Evolutionary conservation across 2,113 vertebrate genomes (phyloP).

Genomic region (Pygathrix nemaeus): DNA sequence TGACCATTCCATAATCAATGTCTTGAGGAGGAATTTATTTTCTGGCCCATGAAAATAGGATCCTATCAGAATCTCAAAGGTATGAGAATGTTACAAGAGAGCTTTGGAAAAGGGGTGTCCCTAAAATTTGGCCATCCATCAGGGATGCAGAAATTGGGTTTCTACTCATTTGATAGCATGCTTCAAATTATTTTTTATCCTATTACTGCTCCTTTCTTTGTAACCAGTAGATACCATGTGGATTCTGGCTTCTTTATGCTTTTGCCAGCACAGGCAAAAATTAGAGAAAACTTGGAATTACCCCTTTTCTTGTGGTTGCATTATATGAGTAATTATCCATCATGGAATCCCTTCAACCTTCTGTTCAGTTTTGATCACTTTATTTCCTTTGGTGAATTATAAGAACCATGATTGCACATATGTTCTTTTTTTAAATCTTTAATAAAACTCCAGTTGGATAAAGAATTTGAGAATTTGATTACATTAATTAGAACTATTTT

Average conservation of each 20-base stretch:
- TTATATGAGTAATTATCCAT: not conserved
- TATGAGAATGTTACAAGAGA: not conserved
- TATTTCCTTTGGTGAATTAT: constrained; percentile 16
- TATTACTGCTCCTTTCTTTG: not conserved
- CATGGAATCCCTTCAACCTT: not conserved
- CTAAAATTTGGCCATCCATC: not conserved
- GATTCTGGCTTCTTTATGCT: not conserved
- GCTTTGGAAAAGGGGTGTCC: not conserved
- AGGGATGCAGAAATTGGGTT: not conserved
- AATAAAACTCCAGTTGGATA: not conserved
- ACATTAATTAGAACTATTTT: not conserved
- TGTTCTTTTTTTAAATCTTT: not conserved
- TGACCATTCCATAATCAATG: not conserved
- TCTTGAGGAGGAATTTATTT: constrained; percentile 1
- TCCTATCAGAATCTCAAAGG: not conserved
- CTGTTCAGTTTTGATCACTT: constrained; percentile 28
- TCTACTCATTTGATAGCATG: not conserved
- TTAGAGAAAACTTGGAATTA: constrained; percentile 4
- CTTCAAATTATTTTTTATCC: not conserved
- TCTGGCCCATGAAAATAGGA: not conserved
- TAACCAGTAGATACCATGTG: not conserved
- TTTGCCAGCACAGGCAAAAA: not conserved
- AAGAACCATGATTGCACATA: not conserved
- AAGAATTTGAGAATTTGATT: not conserved
- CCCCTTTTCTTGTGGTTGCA: not conserved